A percentile compares a stretch with the other conserved stretches of the same genome.
Conservation (phyloP, 2,797 vertebrate genomes). For the Margarornis squamiger region DNA sequence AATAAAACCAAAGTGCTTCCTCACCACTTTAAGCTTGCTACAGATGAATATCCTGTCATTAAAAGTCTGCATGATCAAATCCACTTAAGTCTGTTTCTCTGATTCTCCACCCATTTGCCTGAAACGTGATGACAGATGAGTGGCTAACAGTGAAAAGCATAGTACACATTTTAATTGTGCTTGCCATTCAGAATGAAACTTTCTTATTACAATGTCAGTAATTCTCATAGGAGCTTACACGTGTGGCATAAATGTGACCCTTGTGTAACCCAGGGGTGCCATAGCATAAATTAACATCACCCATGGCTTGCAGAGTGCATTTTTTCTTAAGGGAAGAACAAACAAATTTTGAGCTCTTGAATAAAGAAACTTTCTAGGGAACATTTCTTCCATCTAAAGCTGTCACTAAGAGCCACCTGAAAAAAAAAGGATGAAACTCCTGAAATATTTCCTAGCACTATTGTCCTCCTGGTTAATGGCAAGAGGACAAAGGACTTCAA, state of each 20-base stretch:
- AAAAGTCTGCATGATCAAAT: background rate
- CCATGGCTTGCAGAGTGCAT: background rate
- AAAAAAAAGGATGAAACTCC: background rate
- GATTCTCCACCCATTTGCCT: background rate
- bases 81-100: background rate
- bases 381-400: background rate
- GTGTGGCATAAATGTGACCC: background rate
- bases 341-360: background rate
- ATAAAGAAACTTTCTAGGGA: background rate
- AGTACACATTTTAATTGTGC: background rate
- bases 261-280: background rate
- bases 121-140: background rate
- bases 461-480: background rate
- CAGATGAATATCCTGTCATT: background rate
- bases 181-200: background rate
- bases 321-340: background rate
- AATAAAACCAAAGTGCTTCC: background rate
- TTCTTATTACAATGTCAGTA: background rate
- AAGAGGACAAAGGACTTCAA: background rate
- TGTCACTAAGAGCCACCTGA: background rate
- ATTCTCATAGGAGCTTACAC: background rate
- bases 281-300: background rate
- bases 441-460: background rate
- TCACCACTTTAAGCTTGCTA: background rate
- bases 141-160: background rate